Percentiles rank a stretch among this genome's conserved stretches.
These are phyloP conservation scores for Cydia fagiglandana DNA, from an alignment of 1,140 invertebrate species.

Conservation along the genomic window DNA sequence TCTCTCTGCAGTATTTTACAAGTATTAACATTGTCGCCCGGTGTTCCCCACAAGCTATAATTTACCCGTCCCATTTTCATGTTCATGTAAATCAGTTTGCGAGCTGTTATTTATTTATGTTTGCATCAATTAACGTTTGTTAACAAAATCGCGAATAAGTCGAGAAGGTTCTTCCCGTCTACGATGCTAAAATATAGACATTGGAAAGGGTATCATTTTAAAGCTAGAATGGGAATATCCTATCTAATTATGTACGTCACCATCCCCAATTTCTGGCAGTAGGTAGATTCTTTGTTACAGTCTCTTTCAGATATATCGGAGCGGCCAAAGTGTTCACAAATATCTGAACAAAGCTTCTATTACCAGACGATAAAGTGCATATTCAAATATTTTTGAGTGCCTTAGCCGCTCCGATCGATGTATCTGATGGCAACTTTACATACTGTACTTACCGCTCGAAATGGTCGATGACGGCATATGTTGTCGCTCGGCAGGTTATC, in stretches of 20 bases:
- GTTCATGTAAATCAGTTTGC: conserved; percentile 29
- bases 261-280: no score
- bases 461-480: conserved; percentile 50
- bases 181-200: background rate
- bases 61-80: conserved; percentile 21
- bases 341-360: no score
- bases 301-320: no score
- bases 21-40: background rate
- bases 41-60: background rate
- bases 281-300: no score
- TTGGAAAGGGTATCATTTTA: no score
- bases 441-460: conserved; percentile 14
- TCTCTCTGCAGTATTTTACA: background rate
- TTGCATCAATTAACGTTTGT: conserved; percentile 21
- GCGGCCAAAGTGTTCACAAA: no score
- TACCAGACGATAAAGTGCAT: no score
- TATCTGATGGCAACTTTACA: no score
- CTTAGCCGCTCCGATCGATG: no score
- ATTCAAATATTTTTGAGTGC: no score
- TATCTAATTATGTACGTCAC: no score
- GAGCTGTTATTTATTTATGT: conserved; percentile 31
- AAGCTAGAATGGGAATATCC: no score
- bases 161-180: conserved; percentile 15
- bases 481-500: conserved; percentile 42
- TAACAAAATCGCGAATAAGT: conserved; percentile 3